phyloP scores from a whole-genome alignment of 1,140 invertebrate genomes.

The Drosophila nasuta region DNA sequence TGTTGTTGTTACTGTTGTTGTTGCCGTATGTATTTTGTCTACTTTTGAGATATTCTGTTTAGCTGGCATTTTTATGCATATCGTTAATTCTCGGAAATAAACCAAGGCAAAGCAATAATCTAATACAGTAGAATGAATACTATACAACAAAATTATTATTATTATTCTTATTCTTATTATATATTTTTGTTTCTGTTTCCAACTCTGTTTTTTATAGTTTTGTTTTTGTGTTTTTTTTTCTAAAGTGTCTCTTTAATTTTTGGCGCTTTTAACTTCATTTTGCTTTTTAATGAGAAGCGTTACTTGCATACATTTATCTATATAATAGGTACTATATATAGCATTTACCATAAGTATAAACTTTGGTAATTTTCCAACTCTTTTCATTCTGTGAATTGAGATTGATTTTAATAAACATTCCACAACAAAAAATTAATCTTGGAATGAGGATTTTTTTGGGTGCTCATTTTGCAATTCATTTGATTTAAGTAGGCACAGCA shows the following conservation, averaged over 20 bases:
- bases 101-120: conserved; percentile 74
- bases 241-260: conserved; percentile 7
- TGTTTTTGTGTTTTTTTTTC: conserved; percentile 26
- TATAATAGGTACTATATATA: too few species aligned
- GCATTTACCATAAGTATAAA: too few species aligned
- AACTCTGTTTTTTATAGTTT: conserved; percentile 19
- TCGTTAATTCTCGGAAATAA: conserved; percentile 83
- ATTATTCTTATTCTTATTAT: conserved; percentile 32
- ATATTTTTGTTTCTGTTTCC: conserved; percentile 32
- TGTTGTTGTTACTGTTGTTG: conserved; percentile 25
- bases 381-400: too few species aligned
- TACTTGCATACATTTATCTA: neutral
- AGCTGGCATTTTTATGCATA: conserved; percentile 72
- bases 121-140: conserved; percentile 37
- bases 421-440: too few species aligned
- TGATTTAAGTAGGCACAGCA: too few species aligned
- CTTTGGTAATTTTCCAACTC: too few species aligned
- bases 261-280: neutral
- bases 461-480: too few species aligned
- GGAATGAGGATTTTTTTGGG: too few species aligned
- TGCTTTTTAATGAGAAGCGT: conserved; percentile 2
- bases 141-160: conserved; percentile 25
- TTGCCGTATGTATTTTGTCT: conserved; percentile 38
- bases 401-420: too few species aligned
- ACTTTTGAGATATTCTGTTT: conserved; percentile 42